Evolutionary conservation across 2,113 vertebrate species (phyloP).

Genomic region (Pteronura brasiliensis): DNA sequence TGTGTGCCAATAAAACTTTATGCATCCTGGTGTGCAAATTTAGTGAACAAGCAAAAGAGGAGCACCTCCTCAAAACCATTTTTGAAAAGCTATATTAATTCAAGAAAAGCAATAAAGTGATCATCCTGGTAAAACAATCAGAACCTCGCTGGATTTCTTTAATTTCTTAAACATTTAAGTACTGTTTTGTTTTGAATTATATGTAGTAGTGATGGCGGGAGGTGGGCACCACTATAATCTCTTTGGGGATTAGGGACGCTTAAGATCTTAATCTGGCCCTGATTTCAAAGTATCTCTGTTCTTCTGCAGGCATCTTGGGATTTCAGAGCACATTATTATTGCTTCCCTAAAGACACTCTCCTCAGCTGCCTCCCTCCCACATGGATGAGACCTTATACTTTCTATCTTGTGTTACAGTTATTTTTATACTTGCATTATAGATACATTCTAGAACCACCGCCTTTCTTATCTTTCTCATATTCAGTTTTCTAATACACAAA

Average conservation of each 20-base stretch:
- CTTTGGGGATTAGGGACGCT: neutral
- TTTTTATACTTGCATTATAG: neutral
- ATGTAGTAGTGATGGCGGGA: neutral
- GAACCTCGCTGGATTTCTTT: neutral
- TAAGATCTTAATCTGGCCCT: neutral
- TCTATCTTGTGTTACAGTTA: neutral
- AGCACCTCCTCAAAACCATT: neutral
- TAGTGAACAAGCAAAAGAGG: neutral
- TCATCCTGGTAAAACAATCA: neutral
- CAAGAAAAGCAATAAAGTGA: neutral
- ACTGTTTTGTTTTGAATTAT: neutral
- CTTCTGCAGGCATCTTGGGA: neutral
- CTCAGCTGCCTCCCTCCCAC: neutral
- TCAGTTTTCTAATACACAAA: neutral
- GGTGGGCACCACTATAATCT: neutral
- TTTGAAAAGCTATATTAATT: neutral
- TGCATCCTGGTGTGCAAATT: neutral
- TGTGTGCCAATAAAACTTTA: neutral
- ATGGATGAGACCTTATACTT: neutral
- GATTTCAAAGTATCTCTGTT: neutral
- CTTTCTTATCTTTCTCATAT: neutral
- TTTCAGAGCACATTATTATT: neutral
- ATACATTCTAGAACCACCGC: neutral
- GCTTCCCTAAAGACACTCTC: accelerated
- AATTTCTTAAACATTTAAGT: neutral